Percentiles rank a stretch among this genome's conserved stretches.
These are phyloP conservation scores for Scaptomyza pallida DNA, from an alignment of 1,140 invertebrate genomes.

Conservation along the genomic window DNA sequence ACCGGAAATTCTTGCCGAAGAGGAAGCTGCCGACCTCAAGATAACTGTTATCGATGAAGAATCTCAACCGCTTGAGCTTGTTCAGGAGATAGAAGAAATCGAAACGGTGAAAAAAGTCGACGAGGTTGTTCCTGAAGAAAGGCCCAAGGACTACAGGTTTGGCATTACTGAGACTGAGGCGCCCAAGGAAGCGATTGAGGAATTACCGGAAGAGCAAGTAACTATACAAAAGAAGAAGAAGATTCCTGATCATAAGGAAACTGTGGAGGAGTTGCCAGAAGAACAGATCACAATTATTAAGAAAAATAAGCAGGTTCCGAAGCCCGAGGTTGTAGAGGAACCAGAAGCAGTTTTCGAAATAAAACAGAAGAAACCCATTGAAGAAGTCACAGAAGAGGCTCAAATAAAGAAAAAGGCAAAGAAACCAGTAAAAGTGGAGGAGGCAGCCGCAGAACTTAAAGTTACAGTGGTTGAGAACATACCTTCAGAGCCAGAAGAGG, in stretches of 20 bases:
- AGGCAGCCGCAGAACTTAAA: constrained; percentile 64
- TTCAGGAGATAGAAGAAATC: constrained; percentile 72
- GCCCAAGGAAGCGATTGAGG: constrained; percentile 59
- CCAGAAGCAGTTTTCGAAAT: constrained; percentile 73
- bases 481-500: constrained; percentile 45
- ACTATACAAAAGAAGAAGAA: constrained; percentile 72
- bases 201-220: constrained; percentile 69
- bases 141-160: constrained; percentile 44
- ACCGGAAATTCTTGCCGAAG: constrained; percentile 66
- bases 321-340: constrained; percentile 66
- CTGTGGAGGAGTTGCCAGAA: constrained; percentile 60
- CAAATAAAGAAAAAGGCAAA: constrained; percentile 72
- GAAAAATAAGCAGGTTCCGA: constrained; percentile 46
- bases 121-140: constrained; percentile 37
- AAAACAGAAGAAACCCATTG: constrained; percentile 61
- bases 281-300: constrained; percentile 63
- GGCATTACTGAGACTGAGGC: constrained; percentile 68
- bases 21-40: constrained; percentile 72
- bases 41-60: constrained; percentile 68
- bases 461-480: constrained; percentile 61
- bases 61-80: constrained; percentile 56
- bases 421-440: constrained; percentile 54
- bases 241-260: constrained; percentile 23
- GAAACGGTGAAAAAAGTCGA: constrained; percentile 49
- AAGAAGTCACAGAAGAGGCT: constrained; percentile 79